Conservation (phyloP, 2,888 invertebrate genomes). For the Ophioninae sp. region DNA sequence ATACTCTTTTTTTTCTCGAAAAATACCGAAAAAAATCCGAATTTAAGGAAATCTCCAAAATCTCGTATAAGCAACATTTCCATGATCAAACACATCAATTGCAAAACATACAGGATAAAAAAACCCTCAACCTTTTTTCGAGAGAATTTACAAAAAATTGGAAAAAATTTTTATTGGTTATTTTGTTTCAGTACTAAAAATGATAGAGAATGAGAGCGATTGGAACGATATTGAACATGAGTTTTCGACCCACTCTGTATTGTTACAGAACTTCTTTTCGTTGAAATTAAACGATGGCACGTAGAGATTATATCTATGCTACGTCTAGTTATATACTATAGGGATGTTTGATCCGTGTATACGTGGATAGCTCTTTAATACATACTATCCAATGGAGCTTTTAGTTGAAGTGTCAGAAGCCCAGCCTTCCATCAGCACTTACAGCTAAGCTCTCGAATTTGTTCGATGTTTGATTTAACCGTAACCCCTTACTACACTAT, state of each 20-base stretch:
- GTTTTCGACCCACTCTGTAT: background rate
- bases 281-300: background rate
- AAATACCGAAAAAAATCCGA: no score
- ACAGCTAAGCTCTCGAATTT: slow-evolving; percentile 25
- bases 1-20: no score
- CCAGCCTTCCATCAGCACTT: background rate
- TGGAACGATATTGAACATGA: no score
- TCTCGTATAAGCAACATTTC: no score
- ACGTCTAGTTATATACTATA: background rate
- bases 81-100: no score
- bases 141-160: no score
- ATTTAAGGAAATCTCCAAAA: no score
- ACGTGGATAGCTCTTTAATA: slow-evolving; percentile 15
- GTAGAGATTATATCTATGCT: background rate
- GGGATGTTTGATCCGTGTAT: background rate
- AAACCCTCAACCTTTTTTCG: no score
- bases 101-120: no score
- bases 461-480: slow-evolving; percentile 46
- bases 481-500: slow-evolving; percentile 38
- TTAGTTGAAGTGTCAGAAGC: slow-evolving; percentile 56
- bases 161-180: no score
- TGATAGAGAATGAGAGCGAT: background rate
- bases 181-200: background rate
- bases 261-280: background rate
- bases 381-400: slow-evolving; percentile 35